Conservation (phyloP, 1,140 invertebrate species). For the Mesaphorura yosii region DNA sequence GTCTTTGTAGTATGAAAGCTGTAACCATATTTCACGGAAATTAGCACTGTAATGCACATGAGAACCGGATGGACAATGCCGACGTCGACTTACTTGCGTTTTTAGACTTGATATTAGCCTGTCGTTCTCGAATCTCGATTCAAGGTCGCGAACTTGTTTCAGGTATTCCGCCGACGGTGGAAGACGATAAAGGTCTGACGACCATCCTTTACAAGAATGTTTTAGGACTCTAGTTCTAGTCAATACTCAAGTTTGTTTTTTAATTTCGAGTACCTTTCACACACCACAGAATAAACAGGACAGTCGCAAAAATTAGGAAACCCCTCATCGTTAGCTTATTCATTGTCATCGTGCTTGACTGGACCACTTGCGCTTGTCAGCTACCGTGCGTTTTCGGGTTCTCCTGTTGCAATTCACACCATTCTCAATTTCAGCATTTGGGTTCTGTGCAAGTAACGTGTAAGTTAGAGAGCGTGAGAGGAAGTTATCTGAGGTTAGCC, state of each 20-base stretch:
- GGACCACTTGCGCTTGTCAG: background rate
- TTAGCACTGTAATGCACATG: too few relatives aligned
- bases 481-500: too few relatives aligned
- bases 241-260: too few relatives aligned
- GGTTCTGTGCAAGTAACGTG: too few relatives aligned
- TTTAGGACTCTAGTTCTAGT: background rate
- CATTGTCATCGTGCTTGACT: background rate
- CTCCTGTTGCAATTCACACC: too few relatives aligned
- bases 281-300: conserved; percentile 18
- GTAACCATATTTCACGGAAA: background rate
- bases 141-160: background rate
- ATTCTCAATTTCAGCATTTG: too few relatives aligned
- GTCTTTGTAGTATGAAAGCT: background rate
- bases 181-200: too few relatives aligned
- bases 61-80: too few relatives aligned
- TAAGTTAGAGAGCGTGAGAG: too few relatives aligned
- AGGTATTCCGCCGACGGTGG: too few relatives aligned
- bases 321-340: conserved; percentile 10
- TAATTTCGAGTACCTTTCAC: conserved; percentile 18
- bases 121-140: conserved; percentile 4
- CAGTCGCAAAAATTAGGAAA: background rate
- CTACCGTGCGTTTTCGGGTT: background rate
- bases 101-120: background rate
- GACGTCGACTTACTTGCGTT: background rate
- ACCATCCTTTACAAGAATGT: background rate